Evolutionary conservation across 2,888 invertebrate species (phyloP), one percentile per base, ranked within the genome.

Genomic region (Meteorus cinctellus): DNA sequence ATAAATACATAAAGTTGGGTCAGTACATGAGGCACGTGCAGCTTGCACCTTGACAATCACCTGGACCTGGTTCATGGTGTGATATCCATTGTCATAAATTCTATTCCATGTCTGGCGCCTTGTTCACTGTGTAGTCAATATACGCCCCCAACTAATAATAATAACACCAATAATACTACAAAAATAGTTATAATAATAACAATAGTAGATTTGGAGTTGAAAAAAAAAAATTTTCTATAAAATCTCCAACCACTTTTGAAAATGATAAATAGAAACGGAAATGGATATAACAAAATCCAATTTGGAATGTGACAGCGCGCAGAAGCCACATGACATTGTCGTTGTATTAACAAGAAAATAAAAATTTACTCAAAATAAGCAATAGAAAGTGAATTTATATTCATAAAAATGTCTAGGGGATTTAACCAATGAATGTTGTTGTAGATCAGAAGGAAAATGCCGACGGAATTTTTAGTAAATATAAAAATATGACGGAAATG

Each of bases 31-130:
- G 75, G 81, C 81, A 81, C 81, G 81, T 81, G 81, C 81, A 82
- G 81, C 81, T 81, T 81, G 81, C 81, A 31, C 48, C 72, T 77
- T 66, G 77, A 63, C 24, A 74, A 77, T 81, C 81, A 82, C 81
- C 80, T 82, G 81, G 81, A 71, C 72, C 34, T 70, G 12, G 27
- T 36, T 51, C 72, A 51, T 41, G 12, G 12, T 41, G 41, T 41
- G 41, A 41, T 41, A 41, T 41, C 79, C 60, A 78, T 80, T 78
- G 75, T 77, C 62, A 74, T 27, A 65, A 62, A 74, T 75, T 74
- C 75, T 66, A 34, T 59, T 41, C 71, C 19, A 36, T 62, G 69
- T 62, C 48, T 74, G 71, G 60, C 71, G 45, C 71, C 71, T 29
- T 29, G n/a, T 72, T n/a, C 68, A 51, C n/a, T 29, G 31, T 29